Evolutionary conservation across 2,797 vertebrate genomes (phyloP), one percentile per base, ranked within the genome.

Genomic region (Arnoldichthys spilopterus): DNA sequence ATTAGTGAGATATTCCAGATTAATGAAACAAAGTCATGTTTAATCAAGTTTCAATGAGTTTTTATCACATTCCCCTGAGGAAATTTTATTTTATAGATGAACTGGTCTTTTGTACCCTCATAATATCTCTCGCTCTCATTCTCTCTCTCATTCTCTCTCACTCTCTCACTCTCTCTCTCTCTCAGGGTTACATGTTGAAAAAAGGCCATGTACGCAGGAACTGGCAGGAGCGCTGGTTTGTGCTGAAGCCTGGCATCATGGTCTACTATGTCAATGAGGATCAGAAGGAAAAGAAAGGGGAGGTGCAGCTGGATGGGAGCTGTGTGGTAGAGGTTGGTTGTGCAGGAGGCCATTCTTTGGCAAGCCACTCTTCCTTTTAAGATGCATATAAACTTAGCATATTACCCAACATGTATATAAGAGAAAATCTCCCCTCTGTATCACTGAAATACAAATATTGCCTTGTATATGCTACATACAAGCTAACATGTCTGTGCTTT

Each of bases 151-250:
- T n/a, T n/a, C n/a, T n/a, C n/a, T 53, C 0, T 63, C 3, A 3
- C 58, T 18, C 1, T 18, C 28, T 6, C 4, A 16, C 1, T 26
- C 63, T 26, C 37, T 70, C 28, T 74, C 22, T 49, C 68, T 77
- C 66, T 4, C 76, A 95, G 94, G 94, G 94, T 64, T 95, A 94
- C 78, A 93, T 95, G 92, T 91, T 92, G 90, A 95, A 95, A 79
- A 95, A 95, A 73, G 94, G 94, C 0, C 92, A 95, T 8, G 82
- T 93, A 47, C 91, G 94, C 4, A 87, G 94, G 82, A 95, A 94
- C 85, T 95, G 94, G 94, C 94, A 92, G 0, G 94, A 95, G 87
- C 94, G 94, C n/a, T 95, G 94, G 94, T 95, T 95, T 26, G 91
- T 95, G 74, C 86, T 95, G 74, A 94, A 91, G 88, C 89, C 93